Base-by-base conservation (phyloP, 2,888 invertebrate genomes). In the Harmothoe impar region DNA sequence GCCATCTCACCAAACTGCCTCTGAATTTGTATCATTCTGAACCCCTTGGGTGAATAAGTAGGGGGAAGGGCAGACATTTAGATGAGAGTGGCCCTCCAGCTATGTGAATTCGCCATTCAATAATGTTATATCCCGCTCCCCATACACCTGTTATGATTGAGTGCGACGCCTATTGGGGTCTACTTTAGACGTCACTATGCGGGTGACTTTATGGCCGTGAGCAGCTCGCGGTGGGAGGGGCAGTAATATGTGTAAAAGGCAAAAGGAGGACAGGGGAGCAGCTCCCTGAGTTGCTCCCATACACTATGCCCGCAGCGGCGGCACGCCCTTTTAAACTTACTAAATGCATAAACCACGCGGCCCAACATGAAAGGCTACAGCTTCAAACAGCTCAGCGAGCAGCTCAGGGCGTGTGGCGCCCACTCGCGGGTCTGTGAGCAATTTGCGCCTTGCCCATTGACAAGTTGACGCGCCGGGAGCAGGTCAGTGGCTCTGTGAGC, bases 261-360 rank as follows among this genome's bases (percentile, higher is more conserved):
- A 43, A 43, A 43, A 43, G 43, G 43, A 43, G 43, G 43, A 3
- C 43, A 43, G 43, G 43, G 43, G 43, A 43, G 43, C 43, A 43
- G 43, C 43, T 43, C 43, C 20, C 62, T 62, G 62, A 20, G 62
- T 20, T 20, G 62, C n/a, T 62, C 62, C 72, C 72, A 29, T 25
- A 29, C 72, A 72, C 72, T 7, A 23, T 29, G 72, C 72, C 72
- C 72, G 3, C 29, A n/a, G 72, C 29, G 25, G 72, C 72, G 25
- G 29, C 72, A 72, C 72, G 72, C 29, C 72, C 72, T 72, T 72
- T 72, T 72, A 72, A 72, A 72, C 72, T 72, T 72, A 72, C 72
- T 72, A 72, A 72, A 72, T 72, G 72, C 72, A 72, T 72, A 72
- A 72, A n/a, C 72, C 72, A 72, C n/a, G 15, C 31, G 1, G n/a